phyloP scores from a whole-genome alignment of 1,140 invertebrate genomes.

The Delia radicum region DNA sequence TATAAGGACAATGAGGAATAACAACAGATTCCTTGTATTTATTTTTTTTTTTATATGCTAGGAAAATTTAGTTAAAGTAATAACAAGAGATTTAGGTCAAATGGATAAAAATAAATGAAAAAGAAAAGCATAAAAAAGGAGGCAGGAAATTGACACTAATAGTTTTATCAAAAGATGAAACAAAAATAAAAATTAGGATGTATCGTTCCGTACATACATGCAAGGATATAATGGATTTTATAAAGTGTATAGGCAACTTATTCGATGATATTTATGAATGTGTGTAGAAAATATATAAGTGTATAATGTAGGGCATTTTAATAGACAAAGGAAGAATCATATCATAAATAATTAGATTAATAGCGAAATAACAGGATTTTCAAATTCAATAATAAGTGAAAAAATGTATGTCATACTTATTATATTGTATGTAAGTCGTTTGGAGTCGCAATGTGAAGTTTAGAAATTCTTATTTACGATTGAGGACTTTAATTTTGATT shows the following conservation, averaged over 20 bases:
- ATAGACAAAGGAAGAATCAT: too few species aligned
- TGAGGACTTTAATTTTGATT: too few species aligned
- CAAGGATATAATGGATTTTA: neutral
- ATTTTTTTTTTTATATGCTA: neutral
- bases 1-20: neutral
- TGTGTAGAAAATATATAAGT: too few species aligned
- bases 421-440: too few species aligned
- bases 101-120: neutral
- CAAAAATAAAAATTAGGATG: neutral
- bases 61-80: constrained; percentile 5
- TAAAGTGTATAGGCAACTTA: neutral
- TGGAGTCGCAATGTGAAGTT: too few species aligned
- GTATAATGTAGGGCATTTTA: too few species aligned
- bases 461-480: too few species aligned
- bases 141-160: constrained; percentile 3
- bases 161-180: neutral
- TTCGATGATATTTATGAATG: neutral
- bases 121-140: neutral
- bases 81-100: constrained; percentile 4
- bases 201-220: neutral
- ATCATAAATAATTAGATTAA: too few species aligned
- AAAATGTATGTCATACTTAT: too few species aligned
- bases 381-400: too few species aligned
- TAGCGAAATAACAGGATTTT: too few species aligned
- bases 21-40: neutral